These are phyloP conservation scores for Hemicordylus capensis DNA, from an alignment of 2,113 vertebrate genomes.

Conservation along the genomic window DNA sequence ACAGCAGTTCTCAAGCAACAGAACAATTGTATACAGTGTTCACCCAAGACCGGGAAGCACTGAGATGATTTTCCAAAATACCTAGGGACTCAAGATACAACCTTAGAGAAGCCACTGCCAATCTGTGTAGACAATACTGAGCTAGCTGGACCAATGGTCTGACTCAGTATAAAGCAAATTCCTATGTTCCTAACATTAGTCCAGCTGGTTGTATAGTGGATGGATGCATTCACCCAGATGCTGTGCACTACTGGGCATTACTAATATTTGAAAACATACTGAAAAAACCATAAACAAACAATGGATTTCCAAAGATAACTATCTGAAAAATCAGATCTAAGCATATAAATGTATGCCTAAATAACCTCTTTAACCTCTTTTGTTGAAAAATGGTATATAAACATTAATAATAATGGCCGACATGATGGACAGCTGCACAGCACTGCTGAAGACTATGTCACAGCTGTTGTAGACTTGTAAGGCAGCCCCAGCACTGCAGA, in stretches of 20 bases:
- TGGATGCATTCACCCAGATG: neutral
- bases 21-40: neutral
- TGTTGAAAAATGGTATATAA: too few species aligned
- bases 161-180: too few species aligned
- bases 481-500: too few species aligned
- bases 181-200: too few species aligned
- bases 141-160: too few species aligned
- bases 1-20: neutral
- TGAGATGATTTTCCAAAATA: neutral
- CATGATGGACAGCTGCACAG: too few species aligned
- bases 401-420: too few species aligned
- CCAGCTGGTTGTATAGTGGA: neutral
- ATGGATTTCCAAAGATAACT: neutral
- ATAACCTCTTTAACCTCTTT: too few species aligned
- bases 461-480: too few species aligned
- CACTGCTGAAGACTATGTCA: too few species aligned
- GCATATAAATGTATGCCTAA: neutral
- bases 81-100: accelerated
- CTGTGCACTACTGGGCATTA: neutral
- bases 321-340: neutral
- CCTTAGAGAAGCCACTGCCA: too few species aligned
- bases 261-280: neutral
- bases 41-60: neutral
- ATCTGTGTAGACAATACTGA: too few species aligned
- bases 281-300: neutral